Conservation (phyloP, 2,113 vertebrate species). For the Psilopogon haemacephalus region DNA sequence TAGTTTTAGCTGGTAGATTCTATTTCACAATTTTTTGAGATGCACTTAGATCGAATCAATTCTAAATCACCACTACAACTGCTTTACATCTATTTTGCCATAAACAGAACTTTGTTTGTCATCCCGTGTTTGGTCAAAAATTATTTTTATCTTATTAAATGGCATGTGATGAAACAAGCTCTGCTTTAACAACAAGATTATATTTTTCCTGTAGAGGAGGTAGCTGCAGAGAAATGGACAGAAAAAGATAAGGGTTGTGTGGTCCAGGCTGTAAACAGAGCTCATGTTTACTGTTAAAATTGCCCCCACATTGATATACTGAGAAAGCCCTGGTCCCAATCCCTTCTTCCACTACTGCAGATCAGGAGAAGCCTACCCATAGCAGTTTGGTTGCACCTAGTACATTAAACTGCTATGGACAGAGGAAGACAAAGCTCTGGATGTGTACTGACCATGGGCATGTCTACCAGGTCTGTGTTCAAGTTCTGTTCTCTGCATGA, state of each 20-base stretch:
- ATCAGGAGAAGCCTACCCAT: not conserved
- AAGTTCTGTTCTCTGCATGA: not conserved
- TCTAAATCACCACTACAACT: constrained; percentile 70
- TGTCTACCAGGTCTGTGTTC: not conserved
- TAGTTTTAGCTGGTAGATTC: constrained; percentile 94
- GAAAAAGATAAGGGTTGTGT: constrained; percentile 47
- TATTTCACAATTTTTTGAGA: constrained; percentile 83
- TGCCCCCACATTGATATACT: constrained; percentile 7
- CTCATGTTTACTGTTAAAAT: constrained; percentile 51
- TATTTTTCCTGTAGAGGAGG: constrained; percentile 24
- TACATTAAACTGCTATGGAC: not conserved
- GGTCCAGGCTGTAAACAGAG: constrained; percentile 45
- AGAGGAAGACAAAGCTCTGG: not conserved
- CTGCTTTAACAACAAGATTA: not conserved
- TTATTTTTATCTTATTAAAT: constrained; percentile 57
- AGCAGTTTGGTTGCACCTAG: not conserved
- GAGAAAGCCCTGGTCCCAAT: not conserved
- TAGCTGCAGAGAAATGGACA: constrained; percentile 34
- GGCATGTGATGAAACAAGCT: not conserved
- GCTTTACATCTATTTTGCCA: constrained; percentile 62
- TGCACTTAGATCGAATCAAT: constrained; percentile 77
- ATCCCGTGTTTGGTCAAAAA: not conserved
- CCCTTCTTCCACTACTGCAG: not conserved
- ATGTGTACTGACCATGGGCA: not conserved
- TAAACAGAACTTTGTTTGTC: constrained; percentile 64